Conservation (phyloP, 2,888 invertebrate genomes). For the Rotaria macrura region DNA sequence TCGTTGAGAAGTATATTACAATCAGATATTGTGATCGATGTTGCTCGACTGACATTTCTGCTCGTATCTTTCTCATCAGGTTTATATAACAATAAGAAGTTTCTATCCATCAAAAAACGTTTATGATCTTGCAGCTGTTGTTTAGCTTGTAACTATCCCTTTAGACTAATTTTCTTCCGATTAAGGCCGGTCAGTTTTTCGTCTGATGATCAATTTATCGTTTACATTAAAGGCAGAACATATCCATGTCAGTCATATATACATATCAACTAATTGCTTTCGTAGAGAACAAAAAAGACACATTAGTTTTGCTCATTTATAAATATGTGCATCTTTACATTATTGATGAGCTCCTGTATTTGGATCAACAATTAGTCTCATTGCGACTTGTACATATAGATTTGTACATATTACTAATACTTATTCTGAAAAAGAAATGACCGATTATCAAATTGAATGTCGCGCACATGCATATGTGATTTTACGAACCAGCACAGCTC, state of each 20-base stretch:
- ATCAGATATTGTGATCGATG: conserved; percentile 20
- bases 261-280: background rate
- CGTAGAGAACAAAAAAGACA: background rate
- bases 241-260: conserved; percentile 13
- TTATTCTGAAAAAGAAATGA: background rate
- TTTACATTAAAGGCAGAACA: conserved; percentile 20
- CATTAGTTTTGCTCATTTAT: conserved; percentile 12
- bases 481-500: background rate
- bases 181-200: conserved; percentile 19
- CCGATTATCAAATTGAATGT: background rate
- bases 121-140: conserved; percentile 18
- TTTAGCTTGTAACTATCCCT: conserved; percentile 13
- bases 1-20: conserved; percentile 5
- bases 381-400: background rate
- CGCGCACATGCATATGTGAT: background rate
- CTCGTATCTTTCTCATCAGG: conserved; percentile 7
- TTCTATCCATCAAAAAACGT: conserved; percentile 15
- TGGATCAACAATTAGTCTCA: conserved; percentile 12
- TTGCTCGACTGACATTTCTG: conserved; percentile 8
- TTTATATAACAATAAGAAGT: background rate
- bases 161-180: conserved; percentile 18
- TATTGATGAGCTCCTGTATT: background rate
- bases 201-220: conserved; percentile 23
- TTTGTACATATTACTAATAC: too few relatives aligned
- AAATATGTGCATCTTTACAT: background rate